Conservation (phyloP, 2,797 vertebrate species). For the Notolepis coatsorum region DNA sequence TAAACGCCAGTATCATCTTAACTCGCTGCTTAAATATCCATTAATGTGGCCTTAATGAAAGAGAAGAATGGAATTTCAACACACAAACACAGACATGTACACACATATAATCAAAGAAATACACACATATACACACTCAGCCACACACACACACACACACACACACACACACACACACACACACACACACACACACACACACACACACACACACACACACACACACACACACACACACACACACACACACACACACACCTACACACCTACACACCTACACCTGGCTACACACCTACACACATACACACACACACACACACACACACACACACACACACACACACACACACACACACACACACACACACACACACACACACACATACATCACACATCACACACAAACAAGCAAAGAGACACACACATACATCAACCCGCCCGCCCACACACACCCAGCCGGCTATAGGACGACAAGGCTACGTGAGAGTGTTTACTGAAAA, state of each 20-base stretch:
- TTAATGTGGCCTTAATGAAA: constrained; percentile 72
- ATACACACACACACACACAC: constrained; percentile 17
- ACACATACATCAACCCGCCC: constrained; percentile 17
- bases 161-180: constrained; percentile 14
- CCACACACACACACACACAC: not conserved
- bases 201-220: constrained; percentile 42
- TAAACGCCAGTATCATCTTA: constrained; percentile 63
- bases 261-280: not conserved
- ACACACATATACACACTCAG: not conserved
- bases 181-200: constrained; percentile 10
- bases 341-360: constrained; percentile 41
- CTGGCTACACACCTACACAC: not conserved
- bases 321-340: constrained; percentile 36
- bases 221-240: constrained; percentile 8
- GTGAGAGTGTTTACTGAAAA: constrained; percentile 64
- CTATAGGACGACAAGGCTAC: constrained; percentile 48
- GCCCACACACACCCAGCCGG: constrained; percentile 27
- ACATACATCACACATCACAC: not conserved
- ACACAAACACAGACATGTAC: constrained; percentile 36
- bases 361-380: constrained; percentile 8
- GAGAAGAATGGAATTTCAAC: constrained; percentile 58
- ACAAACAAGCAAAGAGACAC: not conserved
- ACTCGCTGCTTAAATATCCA: constrained; percentile 55
- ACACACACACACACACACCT: not conserved
- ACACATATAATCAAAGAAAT: constrained; percentile 2